phyloP scores from a whole-genome alignment of 2,797 vertebrate species.

The Thripadectes ignobilis region DNA sequence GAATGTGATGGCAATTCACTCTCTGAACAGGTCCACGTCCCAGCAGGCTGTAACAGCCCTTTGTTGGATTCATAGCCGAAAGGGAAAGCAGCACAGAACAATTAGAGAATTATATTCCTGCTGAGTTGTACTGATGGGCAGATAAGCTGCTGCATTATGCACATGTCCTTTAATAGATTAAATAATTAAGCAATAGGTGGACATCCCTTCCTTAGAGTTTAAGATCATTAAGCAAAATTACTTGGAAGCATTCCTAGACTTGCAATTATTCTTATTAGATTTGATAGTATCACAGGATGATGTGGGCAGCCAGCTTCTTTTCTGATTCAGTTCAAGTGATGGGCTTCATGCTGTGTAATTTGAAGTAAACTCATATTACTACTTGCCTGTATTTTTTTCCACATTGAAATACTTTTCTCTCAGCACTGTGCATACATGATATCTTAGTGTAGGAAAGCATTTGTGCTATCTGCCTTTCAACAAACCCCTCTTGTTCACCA shows the following conservation, averaged over 20 bases:
- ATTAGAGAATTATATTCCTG: background rate
- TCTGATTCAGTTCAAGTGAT: background rate
- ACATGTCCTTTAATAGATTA: slow-evolving; percentile 3
- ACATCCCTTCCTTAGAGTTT: slow-evolving; percentile 25
- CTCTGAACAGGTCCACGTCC: background rate
- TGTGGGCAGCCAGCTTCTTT: background rate
- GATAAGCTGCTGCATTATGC: background rate
- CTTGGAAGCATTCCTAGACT: background rate
- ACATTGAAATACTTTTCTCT: background rate
- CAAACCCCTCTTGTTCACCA: background rate
- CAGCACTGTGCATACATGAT: background rate
- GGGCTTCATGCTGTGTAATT: slow-evolving; percentile 7
- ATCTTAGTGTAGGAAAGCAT: background rate
- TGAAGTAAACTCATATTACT: background rate
- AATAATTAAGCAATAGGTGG: slow-evolving; percentile 49
- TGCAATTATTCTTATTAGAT: slow-evolving; percentile 38
- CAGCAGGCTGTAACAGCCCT: background rate
- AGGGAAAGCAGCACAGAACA: background rate
- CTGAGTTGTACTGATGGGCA: background rate
- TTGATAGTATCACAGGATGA: background rate
- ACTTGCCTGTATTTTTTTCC: background rate
- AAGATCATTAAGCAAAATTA: slow-evolving; percentile 55
- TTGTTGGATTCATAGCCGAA: background rate
- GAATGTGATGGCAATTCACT: background rate
- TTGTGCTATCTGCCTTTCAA: background rate